Evolutionary conservation across 2,113 vertebrate species (phyloP).

Genomic region (Cinclus mexicanus): DNA sequence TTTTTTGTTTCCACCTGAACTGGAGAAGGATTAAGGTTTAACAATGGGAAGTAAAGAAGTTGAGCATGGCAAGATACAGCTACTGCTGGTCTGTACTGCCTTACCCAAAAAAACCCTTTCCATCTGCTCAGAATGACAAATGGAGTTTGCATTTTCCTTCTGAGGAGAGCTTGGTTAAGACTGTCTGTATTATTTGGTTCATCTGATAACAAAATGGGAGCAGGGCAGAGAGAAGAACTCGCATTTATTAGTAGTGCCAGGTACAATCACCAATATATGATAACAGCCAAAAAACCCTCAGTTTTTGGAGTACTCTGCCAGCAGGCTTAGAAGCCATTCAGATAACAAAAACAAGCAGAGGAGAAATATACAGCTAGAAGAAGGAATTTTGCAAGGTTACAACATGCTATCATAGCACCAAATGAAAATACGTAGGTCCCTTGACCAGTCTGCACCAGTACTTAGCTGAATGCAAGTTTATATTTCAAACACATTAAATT

Average conservation of each 20-base stretch:
- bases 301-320: neutral
- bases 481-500: neutral
- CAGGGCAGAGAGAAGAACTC: neutral
- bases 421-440: neutral
- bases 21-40: neutral
- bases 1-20: neutral
- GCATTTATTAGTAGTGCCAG: neutral
- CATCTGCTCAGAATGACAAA: neutral
- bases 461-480: neutral
- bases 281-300: neutral
- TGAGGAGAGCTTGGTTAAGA: neutral
- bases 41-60: neutral
- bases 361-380: neutral
- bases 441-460: neutral
- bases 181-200: neutral
- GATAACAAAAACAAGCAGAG: neutral
- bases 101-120: neutral
- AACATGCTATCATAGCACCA: neutral
- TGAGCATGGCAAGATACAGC: neutral
- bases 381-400: neutral
- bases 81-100: neutral
- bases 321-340: neutral
- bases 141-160: neutral
- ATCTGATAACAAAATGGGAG: neutral
- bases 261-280: accelerated